phyloP scores from a whole-genome alignment of 2,888 invertebrate genomes.

The Cryptus viduatorius region DNA sequence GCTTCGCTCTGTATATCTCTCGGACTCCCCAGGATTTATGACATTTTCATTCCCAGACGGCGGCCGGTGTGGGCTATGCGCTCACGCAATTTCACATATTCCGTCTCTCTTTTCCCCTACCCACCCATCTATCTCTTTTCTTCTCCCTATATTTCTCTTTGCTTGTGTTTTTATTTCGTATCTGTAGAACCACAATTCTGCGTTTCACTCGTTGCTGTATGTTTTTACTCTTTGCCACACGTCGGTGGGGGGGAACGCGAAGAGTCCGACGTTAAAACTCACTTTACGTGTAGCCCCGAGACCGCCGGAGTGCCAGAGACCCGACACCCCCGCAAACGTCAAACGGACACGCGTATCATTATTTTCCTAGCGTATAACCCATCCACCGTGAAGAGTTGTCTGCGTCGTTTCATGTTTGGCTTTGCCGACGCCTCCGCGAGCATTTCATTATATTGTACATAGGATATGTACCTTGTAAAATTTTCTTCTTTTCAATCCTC shows the following conservation, averaged over 20 bases:
- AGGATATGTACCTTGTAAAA: slow-evolving; percentile 3
- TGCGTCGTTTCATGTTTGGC: slow-evolving; percentile 32
- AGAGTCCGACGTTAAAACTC: slow-evolving; percentile 64
- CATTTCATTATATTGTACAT: slow-evolving; percentile 43
- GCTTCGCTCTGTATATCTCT: slow-evolving; percentile 27
- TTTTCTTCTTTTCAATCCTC: slow-evolving; percentile 13
- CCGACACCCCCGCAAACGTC: slow-evolving; percentile 63
- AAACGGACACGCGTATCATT: slow-evolving; percentile 62
- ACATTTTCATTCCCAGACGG: slow-evolving; percentile 56
- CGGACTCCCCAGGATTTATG: slow-evolving; percentile 46
- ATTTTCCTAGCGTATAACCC: slow-evolving; percentile 47
- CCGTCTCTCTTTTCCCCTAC: not conserved
- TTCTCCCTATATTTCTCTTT: slow-evolving; percentile 21
- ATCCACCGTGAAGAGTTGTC: slow-evolving; percentile 23
- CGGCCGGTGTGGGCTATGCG: slow-evolving; percentile 26
- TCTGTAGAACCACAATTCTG: slow-evolving; percentile 36
- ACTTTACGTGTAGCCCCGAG: slow-evolving; percentile 53
- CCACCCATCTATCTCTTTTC: not conserved
- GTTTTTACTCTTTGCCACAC: slow-evolving; percentile 41
- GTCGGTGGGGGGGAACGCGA: slow-evolving; percentile 26
- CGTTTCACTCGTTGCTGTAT: slow-evolving; percentile 13
- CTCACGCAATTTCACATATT: slow-evolving; percentile 50
- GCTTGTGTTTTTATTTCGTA: slow-evolving; percentile 38
- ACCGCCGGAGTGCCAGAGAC: slow-evolving; percentile 32
- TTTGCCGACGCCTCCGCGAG: slow-evolving; percentile 44